Conservation (phyloP, 2,797 vertebrate genomes). For the Anableps anableps region DNA sequence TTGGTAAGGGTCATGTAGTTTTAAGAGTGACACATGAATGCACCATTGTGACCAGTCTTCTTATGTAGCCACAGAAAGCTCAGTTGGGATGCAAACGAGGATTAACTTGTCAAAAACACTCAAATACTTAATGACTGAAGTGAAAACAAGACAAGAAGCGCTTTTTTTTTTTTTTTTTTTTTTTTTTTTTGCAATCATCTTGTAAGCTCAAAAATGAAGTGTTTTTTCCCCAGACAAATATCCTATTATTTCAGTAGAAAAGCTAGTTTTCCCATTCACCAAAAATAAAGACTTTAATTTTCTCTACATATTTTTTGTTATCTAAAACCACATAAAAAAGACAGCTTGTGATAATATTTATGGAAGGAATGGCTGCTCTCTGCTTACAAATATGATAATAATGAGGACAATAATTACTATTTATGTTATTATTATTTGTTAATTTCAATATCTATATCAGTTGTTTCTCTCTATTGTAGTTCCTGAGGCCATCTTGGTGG, state of each 20-base stretch:
- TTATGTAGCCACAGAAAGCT: background rate
- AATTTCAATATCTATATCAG: background rate
- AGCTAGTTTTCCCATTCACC: background rate
- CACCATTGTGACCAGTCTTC: background rate
- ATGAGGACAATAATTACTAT: background rate
- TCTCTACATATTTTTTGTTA: background rate
- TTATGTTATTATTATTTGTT: background rate
- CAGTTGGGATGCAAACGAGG: too few relatives aligned
- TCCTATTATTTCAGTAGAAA: background rate
- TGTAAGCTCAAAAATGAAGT: background rate
- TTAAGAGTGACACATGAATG: background rate
- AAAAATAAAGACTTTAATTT: background rate
- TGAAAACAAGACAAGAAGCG: too few relatives aligned
- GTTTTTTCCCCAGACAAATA: background rate
- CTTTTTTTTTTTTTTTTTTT: too few relatives aligned
- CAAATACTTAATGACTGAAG: too few relatives aligned
- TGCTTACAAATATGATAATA: background rate
- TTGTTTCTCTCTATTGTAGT: conserved; percentile 57
- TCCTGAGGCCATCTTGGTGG: conserved; percentile 89
- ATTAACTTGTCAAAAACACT: too few relatives aligned
- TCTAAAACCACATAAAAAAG: background rate
- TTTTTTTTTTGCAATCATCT: background rate
- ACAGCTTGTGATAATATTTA: background rate
- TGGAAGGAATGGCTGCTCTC: background rate
- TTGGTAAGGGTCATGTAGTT: background rate